Base-by-base conservation (phyloP, 2,797 vertebrate genomes). In the Toxotes lorentzi region DNA sequence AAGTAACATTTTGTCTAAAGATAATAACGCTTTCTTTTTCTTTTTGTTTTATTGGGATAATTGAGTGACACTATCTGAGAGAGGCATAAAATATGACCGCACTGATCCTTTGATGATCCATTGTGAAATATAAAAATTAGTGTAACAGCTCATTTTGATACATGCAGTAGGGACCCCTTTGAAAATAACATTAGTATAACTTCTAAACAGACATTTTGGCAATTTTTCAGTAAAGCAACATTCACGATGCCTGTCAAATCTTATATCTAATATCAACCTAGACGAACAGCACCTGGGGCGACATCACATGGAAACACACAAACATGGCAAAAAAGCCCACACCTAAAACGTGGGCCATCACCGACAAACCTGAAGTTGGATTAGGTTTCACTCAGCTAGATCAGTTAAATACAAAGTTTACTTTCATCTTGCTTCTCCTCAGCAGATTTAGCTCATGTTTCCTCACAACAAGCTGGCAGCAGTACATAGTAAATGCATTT, bases 381-480 rank as follows among this genome's bases (percentile, higher is more conserved):
- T 13, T 67, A 24, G 5, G 16, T 76, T 70, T 76, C 13, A 35
- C 21, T 45, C 30, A 51, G 45, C 13, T n/a, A 7, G 7, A 51
- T 57, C n/a, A 38, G 11, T 41, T 67, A 30, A 66, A 61, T 41
- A 27, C 40, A 50, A 45, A n/a, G 7, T 43, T 54, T 17, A 62
- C 41, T 50, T 73, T 79, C 8, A 67, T 74, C 19, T 14, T 58
- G 41, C 35, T 40, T 10, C 48, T 67, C 30, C 34, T 75, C 23
- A 21, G 45, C 40, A 53, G 60, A 83, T 70, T 47, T 19, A 67
- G 56, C 56, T 82, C 78, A 78, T 17, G 27, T 76, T 86, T 78
- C 67, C 30, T 64, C 35, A 30, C 12, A n/a, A 40, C 16, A 70
- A 48, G 60, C 45, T 16, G n/a, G 51, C 56, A 58, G 47, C 9